Evolutionary conservation across 2,113 vertebrate species (phyloP).

Genomic region (Labrus mixtus): DNA sequence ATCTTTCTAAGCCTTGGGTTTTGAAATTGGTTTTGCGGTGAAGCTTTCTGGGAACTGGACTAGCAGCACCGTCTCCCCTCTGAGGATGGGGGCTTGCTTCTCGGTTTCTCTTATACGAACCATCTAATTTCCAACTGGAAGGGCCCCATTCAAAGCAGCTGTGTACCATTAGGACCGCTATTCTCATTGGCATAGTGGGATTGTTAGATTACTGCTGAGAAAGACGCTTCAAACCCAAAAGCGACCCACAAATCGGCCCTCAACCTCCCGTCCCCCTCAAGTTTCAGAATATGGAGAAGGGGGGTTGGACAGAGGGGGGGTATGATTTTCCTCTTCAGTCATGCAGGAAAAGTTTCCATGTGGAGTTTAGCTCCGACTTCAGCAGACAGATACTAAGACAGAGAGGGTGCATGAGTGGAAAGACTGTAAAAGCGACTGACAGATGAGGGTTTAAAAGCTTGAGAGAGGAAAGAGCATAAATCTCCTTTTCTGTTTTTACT

Average conservation of each 20-base stretch:
- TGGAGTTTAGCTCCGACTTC: constrained; percentile 57
- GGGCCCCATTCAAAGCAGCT: constrained; percentile 73
- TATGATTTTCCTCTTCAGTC: constrained; percentile 42
- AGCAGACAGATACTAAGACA: constrained; percentile 30
- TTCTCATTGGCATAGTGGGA: constrained; percentile 60
- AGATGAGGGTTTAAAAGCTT: constrained; percentile 47
- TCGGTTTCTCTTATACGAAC: constrained; percentile 48
- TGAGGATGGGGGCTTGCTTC: constrained; percentile 37
- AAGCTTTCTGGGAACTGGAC: constrained; percentile 66
- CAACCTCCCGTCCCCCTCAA: constrained; percentile 54
- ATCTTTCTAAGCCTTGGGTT: constrained; percentile 47
- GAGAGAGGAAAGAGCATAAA: constrained; percentile 33
- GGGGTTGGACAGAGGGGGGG: no score
- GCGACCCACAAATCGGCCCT: constrained; percentile 56
- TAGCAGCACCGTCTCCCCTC: constrained; percentile 28
- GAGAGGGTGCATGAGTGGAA: constrained; percentile 22
- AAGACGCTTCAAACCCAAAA: constrained; percentile 51
- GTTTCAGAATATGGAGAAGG: constrained; percentile 57
- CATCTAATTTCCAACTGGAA: constrained; percentile 71
- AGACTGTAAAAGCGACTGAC: constrained; percentile 46
- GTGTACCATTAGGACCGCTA: constrained; percentile 72
- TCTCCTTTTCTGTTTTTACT: constrained; percentile 22
- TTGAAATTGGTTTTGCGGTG: constrained; percentile 61
- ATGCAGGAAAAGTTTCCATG: constrained; percentile 74
- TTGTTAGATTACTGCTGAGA: constrained; percentile 63